Base-by-base conservation (phyloP, 92 coral and sea anemone species). In the Virgularia gustaviana region DNA sequence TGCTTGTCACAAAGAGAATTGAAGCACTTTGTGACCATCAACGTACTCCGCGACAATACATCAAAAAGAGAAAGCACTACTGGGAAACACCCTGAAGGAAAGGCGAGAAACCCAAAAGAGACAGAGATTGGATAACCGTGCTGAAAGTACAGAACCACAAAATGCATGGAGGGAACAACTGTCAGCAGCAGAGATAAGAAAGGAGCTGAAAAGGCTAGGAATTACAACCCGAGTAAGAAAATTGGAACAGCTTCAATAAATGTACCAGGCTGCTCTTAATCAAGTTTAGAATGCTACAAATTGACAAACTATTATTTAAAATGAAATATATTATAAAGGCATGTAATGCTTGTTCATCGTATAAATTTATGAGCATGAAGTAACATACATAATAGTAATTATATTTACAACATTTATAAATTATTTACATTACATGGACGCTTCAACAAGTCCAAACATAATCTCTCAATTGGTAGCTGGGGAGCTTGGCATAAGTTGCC, bases 1-100 rank as follows among this genome's bases (percentile, higher is more conserved):
- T 82, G 23, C 74, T 43, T 16, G 87, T 81, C 29, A 13, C 70
- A 43, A 83, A 83, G 25, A 76, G 83, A 63, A 49, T 82, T 23
- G 86, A 82, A 35, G 63, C 67, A 8, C 19, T 31, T 6, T 80
- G 60, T 22, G 61, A 19, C 0, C 41, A 41, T 77, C 73, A 63
- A 70, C 61, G 83, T 19, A 41, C 63, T 20, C 74, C 83, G 45
- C 22, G 65, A n/a, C 25, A 61, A n/a, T 82, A 82, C 23, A 58
- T 13, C 1, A 59, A 82, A 51, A 58, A 49, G 32, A 27, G 41
- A 12, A 3, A 1, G 2, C 37, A 59, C 9, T 59, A 59, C 65
- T 59, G 65, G 65, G 36, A 59, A 32, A 59, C 13, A 42, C 28
- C 36, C 42, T 59, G 65, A 15, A 10, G 41, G 65, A 59, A 32